Evolutionary conservation across 1,140 invertebrate genomes (phyloP).

Genomic region (Papilio polytes): DNA sequence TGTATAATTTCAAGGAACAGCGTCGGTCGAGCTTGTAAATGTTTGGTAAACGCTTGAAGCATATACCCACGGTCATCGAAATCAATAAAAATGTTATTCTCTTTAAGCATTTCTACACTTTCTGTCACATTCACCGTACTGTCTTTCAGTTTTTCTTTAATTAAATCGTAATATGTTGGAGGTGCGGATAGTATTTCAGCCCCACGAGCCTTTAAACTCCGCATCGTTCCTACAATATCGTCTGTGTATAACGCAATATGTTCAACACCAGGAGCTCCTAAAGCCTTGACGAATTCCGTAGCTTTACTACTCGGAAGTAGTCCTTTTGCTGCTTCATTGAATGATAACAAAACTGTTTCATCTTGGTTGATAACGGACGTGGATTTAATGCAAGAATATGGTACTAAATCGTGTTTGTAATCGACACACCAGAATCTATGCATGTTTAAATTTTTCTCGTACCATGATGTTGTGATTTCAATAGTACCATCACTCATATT

Average conservation of each 20-base stretch:
- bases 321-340: constrained; percentile 98
- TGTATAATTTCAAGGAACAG: constrained; percentile 99
- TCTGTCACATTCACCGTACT: constrained; percentile 93
- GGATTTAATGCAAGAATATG: constrained; percentile 97
- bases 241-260: constrained; percentile 98
- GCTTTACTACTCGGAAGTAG: constrained; percentile 97
- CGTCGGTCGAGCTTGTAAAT: constrained; percentile 98
- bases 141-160: constrained; percentile 90
- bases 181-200: constrained; percentile 96
- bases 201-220: constrained; percentile 92
- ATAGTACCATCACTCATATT: constrained; percentile 97
- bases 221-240: constrained; percentile 95
- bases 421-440: constrained; percentile 99
- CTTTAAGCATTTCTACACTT: constrained; percentile 92
- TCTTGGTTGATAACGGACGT: constrained; percentile 98
- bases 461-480: constrained; percentile 95
- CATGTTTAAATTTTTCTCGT: constrained; percentile 96
- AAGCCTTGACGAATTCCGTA: constrained; percentile 98
- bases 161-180: constrained; percentile 94
- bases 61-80: constrained; percentile 99
- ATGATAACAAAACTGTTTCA: constrained; percentile 97
- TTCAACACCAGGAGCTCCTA: constrained; percentile 98
- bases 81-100: constrained; percentile 97
- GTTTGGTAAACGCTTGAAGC: constrained; percentile 99
- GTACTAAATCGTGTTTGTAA: constrained; percentile 96